phyloP scores from a whole-genome alignment of 2,113 vertebrate species.

The Mungos mungo region DNA sequence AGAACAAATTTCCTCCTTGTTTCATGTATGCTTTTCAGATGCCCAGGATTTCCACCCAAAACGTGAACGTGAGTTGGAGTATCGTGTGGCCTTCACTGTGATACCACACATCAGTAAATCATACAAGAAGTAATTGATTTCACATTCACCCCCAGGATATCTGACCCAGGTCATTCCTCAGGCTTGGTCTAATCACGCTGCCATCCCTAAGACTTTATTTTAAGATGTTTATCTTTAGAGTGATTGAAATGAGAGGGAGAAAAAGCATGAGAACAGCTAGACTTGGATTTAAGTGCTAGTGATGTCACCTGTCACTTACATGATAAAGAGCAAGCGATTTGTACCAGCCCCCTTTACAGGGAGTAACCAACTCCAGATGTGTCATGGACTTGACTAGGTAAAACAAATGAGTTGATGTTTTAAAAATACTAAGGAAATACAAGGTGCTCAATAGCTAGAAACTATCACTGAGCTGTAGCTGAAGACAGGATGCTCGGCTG shows the following conservation, averaged over 20 bases:
- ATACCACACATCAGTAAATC: too few relatives aligned
- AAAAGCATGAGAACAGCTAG: not conserved
- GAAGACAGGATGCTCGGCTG: not conserved
- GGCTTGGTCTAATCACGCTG: not conserved
- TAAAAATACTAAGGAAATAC: not conserved
- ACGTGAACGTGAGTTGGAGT: not conserved
- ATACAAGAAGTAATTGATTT: not conserved
- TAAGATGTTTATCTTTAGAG: not conserved
- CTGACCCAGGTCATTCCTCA: not conserved
- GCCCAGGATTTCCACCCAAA: not conserved
- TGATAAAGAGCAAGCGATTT: not conserved
- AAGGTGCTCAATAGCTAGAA: not conserved
- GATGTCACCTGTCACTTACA: not conserved
- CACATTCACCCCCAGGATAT: not conserved
- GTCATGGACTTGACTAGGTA: not conserved
- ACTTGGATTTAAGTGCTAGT: not conserved
- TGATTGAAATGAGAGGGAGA: not conserved
- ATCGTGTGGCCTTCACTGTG: not conserved
- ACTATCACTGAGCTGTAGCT: not conserved
- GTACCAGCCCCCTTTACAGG: not conserved
- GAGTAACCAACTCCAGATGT: not conserved
- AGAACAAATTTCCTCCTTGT: constrained; percentile 51
- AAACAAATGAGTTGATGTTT: not conserved
- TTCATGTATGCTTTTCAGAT: constrained; percentile 21
- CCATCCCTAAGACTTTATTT: not conserved